Evolutionary conservation across 2,888 invertebrate species (phyloP), one percentile per base, ranked within the genome.

Genomic region (Metalampra italica): DNA sequence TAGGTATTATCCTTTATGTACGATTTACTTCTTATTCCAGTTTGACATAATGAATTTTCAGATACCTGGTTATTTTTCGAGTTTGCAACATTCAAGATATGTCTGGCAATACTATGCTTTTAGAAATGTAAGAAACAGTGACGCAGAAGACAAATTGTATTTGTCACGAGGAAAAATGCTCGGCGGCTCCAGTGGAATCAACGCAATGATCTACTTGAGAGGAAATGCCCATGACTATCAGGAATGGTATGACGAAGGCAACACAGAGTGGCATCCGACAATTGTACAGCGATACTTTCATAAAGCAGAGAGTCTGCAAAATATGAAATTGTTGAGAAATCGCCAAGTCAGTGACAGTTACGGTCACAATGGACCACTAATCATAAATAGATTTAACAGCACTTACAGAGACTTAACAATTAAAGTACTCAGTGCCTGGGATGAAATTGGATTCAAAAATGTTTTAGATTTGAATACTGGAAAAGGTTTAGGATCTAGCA

Each of bases 91-190:
- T 61, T 85, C 71, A 7, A 48, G 57, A 66, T 78, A 95, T 49
- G 96, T 96, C 71, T 97, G 96, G 96, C 91, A 93, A 67, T 97
- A 96, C 73, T 93, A 93, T 71, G 95, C 95, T 0, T 94, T 94
- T 63, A 94, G 94, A 0, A 92, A 94, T 68, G 92, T 92, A 22
- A 91, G 89, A 42, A 90, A 92, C 0, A 94, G 94, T 70, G 80
- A 94, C 63, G 95, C 94, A 91, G 81, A 79, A 38, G 60, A 67
- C 49, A 66, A 72, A 43, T 71, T 80, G 8, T 59, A 56, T 3
- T 92, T 91, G 92, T 89, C 92, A 7, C 80, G 92, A 49, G 94
- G 93, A 0, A 93, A 92, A 69, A 82, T 91, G 71, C 71, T 92
- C 46, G 92, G 92, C 13, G 93, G 92, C 0, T 77, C 84, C 0